Base-by-base conservation (phyloP, 2,888 invertebrate genomes). In the Limnephilus rhombicus region DNA sequence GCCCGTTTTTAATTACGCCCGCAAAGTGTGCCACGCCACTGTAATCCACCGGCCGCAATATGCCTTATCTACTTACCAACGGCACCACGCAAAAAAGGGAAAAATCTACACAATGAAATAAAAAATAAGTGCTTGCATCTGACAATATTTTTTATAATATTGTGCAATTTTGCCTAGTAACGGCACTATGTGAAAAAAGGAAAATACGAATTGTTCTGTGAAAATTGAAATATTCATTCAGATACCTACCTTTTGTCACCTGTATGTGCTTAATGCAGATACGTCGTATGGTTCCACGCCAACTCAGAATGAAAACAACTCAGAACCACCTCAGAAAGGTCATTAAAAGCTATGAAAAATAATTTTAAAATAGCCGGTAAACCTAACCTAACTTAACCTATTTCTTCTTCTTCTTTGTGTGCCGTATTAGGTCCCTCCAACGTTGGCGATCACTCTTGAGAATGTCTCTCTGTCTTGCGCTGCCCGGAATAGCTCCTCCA, bases 1-100 rank as follows among this genome's bases (percentile, higher is more conserved):
- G 49, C 86, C 86, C 86, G 86, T 86, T 86, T 86, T 86, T 86
- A 86, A 86, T 86, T 86, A 86, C 41, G 41, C 45, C 45, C 45
- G 45, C 86, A 45, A 86, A 45, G 86, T 45, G 45, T 45, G 41
- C 49, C 45, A 45, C 86, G 86, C 45, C 86, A 41, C 86, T 86
- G 41, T 85, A n/a, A n/a, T 41, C 86, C 86, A 45, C 86, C 29
- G 31, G 45, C 85, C 41, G 41, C 85, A 41, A 83, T 83, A 15
- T 11, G 34, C 37, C 37, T 83, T 15, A 34, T 41, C 37, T 37
- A 24, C 83, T 83, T 83, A 41, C 83, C 24, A 41, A 83, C 83
- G 37, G 24, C 37, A 34, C 37, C 24, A 34, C 18, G 37, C 37
- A 34, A 83, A 86, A 86, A 86, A 49, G 34, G 15, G 12, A 86